A percentile compares a stretch with the other conserved stretches of the same genome.
phyloP scores from a whole-genome alignment of 2,888 invertebrate species.

The Orchesella flavescens region DNA sequence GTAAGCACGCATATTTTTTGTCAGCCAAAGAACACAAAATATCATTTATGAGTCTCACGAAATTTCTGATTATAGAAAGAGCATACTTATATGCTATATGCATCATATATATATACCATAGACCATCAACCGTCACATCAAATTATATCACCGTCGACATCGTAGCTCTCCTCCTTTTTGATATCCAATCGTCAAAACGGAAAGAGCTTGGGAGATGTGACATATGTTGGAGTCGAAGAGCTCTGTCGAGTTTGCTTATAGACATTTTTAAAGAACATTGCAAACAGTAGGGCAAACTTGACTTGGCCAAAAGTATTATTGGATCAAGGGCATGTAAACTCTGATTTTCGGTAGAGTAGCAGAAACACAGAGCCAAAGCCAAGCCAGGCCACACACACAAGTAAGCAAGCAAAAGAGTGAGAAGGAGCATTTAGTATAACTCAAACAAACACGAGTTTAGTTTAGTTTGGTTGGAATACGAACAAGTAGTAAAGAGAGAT shows the following conservation, averaged over 20 bases:
- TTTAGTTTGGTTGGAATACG: not conserved
- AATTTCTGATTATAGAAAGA: no score
- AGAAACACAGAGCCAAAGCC: slow-evolving; percentile 1
- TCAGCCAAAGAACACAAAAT: no score
- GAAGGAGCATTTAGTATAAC: not conserved
- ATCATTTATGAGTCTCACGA: no score
- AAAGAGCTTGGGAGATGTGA: slow-evolving; percentile 28
- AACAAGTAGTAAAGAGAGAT: not conserved
- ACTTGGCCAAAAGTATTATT: slow-evolving; percentile 46
- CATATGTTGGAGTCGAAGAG: slow-evolving; percentile 20
- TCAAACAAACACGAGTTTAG: not conserved
- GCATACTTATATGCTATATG: no score
- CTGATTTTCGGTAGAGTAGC: slow-evolving; percentile 29
- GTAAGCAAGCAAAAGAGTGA: not conserved
- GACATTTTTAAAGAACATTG: slow-evolving; percentile 18
- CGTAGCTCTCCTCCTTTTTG: no score
- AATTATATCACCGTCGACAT: no score
- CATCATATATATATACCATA: no score
- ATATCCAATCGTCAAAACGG: not conserved
- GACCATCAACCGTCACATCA: no score
- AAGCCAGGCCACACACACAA: not conserved
- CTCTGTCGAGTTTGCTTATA: not conserved
- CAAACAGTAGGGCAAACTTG: not conserved
- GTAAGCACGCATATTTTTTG: no score
- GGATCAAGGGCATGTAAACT: slow-evolving; percentile 52